Evolutionary conservation across 2,113 vertebrate genomes (phyloP).

Genomic region (Ia io): DNA sequence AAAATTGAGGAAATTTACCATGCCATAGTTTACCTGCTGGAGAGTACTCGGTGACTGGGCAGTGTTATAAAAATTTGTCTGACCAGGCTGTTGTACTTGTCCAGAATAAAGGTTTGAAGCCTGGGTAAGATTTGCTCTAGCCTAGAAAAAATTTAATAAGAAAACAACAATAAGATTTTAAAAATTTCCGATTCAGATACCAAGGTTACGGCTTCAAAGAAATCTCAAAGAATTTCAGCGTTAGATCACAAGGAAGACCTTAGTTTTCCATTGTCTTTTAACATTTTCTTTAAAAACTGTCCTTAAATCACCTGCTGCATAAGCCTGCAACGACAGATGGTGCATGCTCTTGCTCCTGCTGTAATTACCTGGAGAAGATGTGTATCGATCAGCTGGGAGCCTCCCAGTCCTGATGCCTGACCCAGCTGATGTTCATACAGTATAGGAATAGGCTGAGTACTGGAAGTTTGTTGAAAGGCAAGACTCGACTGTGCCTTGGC

Average conservation of each 20-base stretch:
- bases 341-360: background rate
- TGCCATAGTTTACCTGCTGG: conserved; percentile 95
- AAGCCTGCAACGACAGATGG: background rate
- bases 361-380: conserved; percentile 94
- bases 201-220: background rate
- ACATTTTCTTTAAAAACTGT: background rate
- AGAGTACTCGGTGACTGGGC: conserved; percentile 95
- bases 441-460: conserved; percentile 96
- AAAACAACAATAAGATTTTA: conserved; percentile 26
- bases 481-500: conserved; percentile 95
- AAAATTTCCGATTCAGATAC: background rate
- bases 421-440: conserved; percentile 96
- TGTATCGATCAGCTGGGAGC: conserved; percentile 96
- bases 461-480: conserved; percentile 97
- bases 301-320: background rate
- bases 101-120: conserved; percentile 97
- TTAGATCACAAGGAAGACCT: background rate
- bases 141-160: conserved; percentile 81
- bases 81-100: conserved; percentile 95
- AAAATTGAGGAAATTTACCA: conserved; percentile 85
- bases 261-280: background rate
- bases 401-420: conserved; percentile 94
- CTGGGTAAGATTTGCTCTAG: conserved; percentile 96
- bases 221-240: background rate
- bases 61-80: conserved; percentile 97